phyloP scores from a whole-genome alignment of 2,113 vertebrate genomes.

The Rhipidura dahli region DNA sequence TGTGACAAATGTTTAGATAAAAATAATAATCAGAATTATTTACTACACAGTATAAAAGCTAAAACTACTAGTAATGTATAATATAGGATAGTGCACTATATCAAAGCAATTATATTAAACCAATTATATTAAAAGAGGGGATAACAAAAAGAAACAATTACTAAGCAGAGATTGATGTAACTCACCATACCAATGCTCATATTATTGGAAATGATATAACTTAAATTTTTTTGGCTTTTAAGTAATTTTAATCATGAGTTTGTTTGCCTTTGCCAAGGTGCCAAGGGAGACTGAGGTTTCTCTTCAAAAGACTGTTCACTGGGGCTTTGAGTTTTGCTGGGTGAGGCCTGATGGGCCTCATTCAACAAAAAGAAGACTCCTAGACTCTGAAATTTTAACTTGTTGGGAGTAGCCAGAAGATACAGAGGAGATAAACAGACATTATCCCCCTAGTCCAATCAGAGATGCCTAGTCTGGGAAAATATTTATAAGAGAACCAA shows the following conservation, averaged over 20 bases:
- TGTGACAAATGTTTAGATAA: background rate
- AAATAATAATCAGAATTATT: background rate
- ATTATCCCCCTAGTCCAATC: background rate
- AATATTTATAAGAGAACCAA: background rate
- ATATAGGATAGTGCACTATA: no score
- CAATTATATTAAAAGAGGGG: background rate
- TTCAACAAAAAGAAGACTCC: background rate
- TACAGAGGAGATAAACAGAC: background rate
- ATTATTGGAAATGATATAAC: background rate
- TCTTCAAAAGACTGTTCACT: background rate
- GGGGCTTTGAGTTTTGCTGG: rapidly evolving
- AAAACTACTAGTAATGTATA: background rate
- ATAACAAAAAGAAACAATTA: background rate
- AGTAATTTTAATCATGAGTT: background rate
- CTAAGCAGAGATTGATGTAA: background rate
- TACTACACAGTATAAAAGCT: background rate
- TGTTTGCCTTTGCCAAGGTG: background rate
- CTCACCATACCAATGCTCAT: background rate
- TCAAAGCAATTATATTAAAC: background rate
- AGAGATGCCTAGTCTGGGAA: background rate
- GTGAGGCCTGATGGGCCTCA: background rate
- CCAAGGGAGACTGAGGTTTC: background rate
- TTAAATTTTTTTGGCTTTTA: background rate
- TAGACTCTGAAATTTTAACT: background rate
- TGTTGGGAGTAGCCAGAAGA: background rate